Conservation (phyloP, 2,113 vertebrate genomes). For the Sylvilagus bachmani region DNA sequence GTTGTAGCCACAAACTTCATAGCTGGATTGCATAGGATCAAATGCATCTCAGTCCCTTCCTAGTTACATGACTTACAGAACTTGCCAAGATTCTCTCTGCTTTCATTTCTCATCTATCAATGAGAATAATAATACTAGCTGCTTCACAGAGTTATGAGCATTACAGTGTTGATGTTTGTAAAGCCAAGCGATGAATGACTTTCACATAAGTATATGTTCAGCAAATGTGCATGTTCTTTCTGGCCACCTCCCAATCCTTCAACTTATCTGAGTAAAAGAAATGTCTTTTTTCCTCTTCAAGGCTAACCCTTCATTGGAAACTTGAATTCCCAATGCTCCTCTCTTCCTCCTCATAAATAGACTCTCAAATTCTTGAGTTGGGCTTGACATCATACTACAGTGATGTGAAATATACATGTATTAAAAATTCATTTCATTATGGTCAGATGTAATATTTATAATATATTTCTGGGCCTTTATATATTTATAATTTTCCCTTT, state of each 20-base stretch:
- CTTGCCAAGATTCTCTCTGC: neutral
- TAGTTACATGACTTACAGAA: neutral
- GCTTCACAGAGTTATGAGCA: neutral
- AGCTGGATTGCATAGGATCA: neutral
- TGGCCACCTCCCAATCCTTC: neutral
- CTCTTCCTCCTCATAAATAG: neutral
- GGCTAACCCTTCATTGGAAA: neutral
- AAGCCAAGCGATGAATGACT: neutral
- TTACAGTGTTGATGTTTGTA: neutral
- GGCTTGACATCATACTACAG: neutral
- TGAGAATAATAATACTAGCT: neutral
- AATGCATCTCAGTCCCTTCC: neutral
- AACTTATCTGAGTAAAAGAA: neutral
- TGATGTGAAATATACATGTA: neutral
- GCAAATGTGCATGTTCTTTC: neutral
- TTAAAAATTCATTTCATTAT: neutral
- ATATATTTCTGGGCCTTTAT: neutral
- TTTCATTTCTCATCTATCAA: neutral
- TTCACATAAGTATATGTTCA: neutral
- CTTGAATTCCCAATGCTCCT: neutral
- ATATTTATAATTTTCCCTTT: neutral
- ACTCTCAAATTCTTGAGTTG: neutral
- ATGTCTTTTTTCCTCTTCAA: neutral
- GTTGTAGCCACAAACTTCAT: neutral
- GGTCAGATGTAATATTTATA: neutral